These are phyloP conservation scores for Chloroclystis v-ata DNA, from an alignment of 2,888 invertebrate genomes.

Conservation along the genomic window DNA sequence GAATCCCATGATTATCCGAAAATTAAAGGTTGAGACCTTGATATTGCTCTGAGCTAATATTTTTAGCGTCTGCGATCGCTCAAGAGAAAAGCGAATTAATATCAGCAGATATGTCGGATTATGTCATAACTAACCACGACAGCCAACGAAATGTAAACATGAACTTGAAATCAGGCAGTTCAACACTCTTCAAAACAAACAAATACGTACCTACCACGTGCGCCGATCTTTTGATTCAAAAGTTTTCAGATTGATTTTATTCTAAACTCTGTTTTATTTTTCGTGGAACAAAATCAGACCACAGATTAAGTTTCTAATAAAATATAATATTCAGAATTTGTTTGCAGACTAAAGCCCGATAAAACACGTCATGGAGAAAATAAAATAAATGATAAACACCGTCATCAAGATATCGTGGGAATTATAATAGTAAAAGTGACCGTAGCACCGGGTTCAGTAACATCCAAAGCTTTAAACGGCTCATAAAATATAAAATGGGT, in stretches of 20 bases:
- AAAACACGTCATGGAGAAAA: neutral
- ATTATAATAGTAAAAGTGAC: conserved; percentile 20
- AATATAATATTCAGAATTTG: no score
- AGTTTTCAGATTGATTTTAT: no score
- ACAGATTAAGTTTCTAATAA: no score
- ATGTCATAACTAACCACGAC: conserved; percentile 49
- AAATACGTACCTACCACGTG: neutral
- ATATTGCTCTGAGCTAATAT: conserved; percentile 66
- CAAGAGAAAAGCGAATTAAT: conserved; percentile 57
- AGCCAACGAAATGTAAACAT: conserved; percentile 40
- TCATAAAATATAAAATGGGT: conserved; percentile 4
- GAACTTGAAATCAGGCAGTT: conserved; percentile 33
- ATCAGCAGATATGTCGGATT: conserved; percentile 47
- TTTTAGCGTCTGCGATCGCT: conserved; percentile 63
- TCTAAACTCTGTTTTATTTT: no score
- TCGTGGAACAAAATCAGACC: no score
- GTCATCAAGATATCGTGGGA: neutral
- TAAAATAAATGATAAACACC: conserved; percentile 9
- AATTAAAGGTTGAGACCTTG: conserved; percentile 56
- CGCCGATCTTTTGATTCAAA: neutral
- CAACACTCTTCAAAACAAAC: conserved; percentile 19
- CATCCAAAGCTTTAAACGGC: conserved; percentile 1
- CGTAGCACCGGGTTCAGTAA: conserved; percentile 3
- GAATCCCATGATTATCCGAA: conserved; percentile 34
- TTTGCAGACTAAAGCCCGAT: no score